Evolutionary conservation across 2,888 invertebrate species (phyloP), one percentile per base, ranked within the genome.

Genomic region (Thera britannica): DNA sequence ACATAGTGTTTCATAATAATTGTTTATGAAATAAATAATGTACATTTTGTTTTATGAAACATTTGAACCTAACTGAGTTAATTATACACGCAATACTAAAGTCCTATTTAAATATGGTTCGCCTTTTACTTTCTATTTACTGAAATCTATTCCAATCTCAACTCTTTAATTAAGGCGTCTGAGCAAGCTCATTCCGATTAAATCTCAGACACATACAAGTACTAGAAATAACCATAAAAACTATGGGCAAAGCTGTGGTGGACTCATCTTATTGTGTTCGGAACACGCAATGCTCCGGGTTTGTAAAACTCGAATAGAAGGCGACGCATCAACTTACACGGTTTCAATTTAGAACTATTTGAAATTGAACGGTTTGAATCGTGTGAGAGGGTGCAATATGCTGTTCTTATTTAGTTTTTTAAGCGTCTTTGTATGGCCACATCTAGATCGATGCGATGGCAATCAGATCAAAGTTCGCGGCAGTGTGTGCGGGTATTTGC

Each of bases 151-250:
- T 64, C 56, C 23, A 64, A 57, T 65, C 68, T 62, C 57, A 64
- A 49, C 44, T 36, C 56, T 62, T 69, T 66, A 69, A 69, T 69
- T 56, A 69, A 69, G 65, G 46, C 57, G 62, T 65, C 59, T 59
- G 59, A 62, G 46, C 68, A 66, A 48, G 69, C 62, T 65, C 56
- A 57, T 6, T 44, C 56, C 46, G 69, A 69, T 69, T 55, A 35
- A 9, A 69, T 69, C 69, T 62, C 38, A 3, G 12, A 41, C 64
- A 65, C 54, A 55, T 46, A n/a, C 54, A 59, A 51, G 34, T 68
- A 46, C 48, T 46, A 6, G 38, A 7, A 46, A 41, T 61, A 56
- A 9, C 11, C 36, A 48, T 48, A 41, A 23, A 38, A 64, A 58
- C 57, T 64, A n/a, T 48, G 34, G 23, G 2, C 36, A 7, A 44